Evolutionary conservation across 2,797 vertebrate species (phyloP).

Genomic region (Lophotriccus pileatus): DNA sequence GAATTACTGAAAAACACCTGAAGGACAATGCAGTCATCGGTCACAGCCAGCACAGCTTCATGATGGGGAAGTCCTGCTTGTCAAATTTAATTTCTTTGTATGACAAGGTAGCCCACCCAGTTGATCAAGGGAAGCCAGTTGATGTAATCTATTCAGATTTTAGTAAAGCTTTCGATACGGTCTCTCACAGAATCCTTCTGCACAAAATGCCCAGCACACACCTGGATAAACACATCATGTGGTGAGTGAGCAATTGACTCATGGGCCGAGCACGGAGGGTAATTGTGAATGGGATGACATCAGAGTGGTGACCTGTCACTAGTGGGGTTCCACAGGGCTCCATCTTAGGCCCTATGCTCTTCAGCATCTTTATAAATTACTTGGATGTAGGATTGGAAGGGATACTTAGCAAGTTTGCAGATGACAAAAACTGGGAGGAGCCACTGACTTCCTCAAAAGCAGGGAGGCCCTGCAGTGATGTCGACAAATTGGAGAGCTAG

Average conservation of each 20-base stretch:
- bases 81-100: not conserved
- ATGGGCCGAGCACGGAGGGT: not conserved
- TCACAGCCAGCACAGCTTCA: not conserved
- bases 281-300: not conserved
- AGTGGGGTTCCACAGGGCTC: too few relatives aligned
- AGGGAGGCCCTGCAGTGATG: not conserved
- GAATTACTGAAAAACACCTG: not conserved
- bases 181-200: not conserved
- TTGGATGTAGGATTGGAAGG: not conserved
- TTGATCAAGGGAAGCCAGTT: not conserved
- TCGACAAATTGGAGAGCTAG: not conserved
- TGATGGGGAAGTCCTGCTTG: not conserved
- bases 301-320: not conserved
- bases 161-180: rapidly evolving
- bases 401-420: not conserved
- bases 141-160: not conserved
- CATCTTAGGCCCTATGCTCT: not conserved
- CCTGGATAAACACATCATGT: not conserved
- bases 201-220: not conserved
- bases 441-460: not conserved
- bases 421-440: not conserved
- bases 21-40: not conserved
- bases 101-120: not conserved
- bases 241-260: not conserved
- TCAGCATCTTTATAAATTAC: not conserved